Evolutionary conservation across 2,797 vertebrate genomes (phyloP), one percentile per base, ranked within the genome.

Genomic region (Lithobates pipiens): DNA sequence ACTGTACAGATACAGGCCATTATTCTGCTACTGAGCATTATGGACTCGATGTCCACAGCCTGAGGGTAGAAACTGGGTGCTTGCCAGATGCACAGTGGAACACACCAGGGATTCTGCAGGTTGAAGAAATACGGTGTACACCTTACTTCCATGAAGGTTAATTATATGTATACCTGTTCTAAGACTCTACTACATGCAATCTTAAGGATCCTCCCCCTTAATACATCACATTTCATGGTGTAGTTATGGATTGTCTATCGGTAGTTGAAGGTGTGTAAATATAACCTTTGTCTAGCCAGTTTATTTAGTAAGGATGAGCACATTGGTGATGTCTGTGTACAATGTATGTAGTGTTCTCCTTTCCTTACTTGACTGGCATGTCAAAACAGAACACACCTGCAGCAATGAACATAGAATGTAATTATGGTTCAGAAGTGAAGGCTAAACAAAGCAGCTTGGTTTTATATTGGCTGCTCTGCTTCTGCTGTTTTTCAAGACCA

Each of bases 161-260:
- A 16, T 10, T 72, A 34, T 4, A 81, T 25, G 16, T 39, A 50
- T 39, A 18, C 70, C 54, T 57, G 79, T 72, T 81, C 46, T 80
- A 67, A 70, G 32, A 23, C 34, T 72, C 32, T 50, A 36, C 1
- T 50, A 25, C 2, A 36, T 42, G 9, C 50, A 27, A 6, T 63
- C 16, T 77, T 39, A n/a, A 25, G 76, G 29, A 44, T 61, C 39
- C 76, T 67, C 63, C 36, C 36, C 61, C 65, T 65, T 25, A 54
- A 54, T 54, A 68, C 63, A 80, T 80, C 29, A 6, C 16, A 16
- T 10, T 42, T n/a, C 25, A 69, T 46, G 3, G 63, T 69, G 61
- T 29, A 34, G 36, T 15, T 25, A 25, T n/a, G 32, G 34, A 61
- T 36, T 67, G 23, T 16, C 42, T 13, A 29, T 25, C 18, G 29